These are phyloP conservation scores for Takifugu rubripes DNA, from an alignment of 2,797 vertebrate species.

Conservation along the genomic window DNA sequence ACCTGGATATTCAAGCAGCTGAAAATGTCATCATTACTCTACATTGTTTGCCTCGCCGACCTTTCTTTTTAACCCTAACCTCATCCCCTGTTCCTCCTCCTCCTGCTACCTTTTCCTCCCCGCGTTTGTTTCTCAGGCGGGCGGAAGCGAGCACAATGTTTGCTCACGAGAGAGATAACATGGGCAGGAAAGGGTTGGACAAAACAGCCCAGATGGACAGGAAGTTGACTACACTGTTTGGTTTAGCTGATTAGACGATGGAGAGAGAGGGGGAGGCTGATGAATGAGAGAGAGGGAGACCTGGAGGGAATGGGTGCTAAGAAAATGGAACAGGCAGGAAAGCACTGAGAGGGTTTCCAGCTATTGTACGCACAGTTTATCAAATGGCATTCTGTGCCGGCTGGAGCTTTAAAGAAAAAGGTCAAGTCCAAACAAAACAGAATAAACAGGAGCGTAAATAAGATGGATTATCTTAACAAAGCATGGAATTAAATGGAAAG, in stretches of 20 bases:
- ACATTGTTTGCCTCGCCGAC: conserved; percentile 42
- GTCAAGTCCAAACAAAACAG: conserved; percentile 47
- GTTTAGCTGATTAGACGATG: conserved; percentile 60
- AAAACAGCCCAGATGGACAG: conserved; percentile 66
- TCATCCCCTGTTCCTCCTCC: conserved; percentile 23
- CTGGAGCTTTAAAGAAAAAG: conserved; percentile 28
- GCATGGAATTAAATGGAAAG: neutral
- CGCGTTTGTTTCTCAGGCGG: conserved; percentile 51
- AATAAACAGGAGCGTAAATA: conserved; percentile 60
- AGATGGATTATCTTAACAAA: conserved; percentile 22
- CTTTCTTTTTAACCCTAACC: conserved; percentile 15
- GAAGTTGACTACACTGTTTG: conserved; percentile 67
- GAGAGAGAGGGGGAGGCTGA: conserved; percentile 18
- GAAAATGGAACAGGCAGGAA: conserved; percentile 50
- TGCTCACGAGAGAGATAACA: conserved; percentile 65
- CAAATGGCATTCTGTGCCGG: conserved; percentile 27
- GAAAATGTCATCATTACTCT: conserved; percentile 35
- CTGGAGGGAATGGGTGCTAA: conserved; percentile 18
- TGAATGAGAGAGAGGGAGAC: conserved; percentile 10
- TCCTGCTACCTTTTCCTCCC: conserved; percentile 27
- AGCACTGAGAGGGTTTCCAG: conserved; percentile 62
- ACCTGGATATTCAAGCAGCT: conserved; percentile 3
- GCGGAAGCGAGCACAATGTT: conserved; percentile 75
- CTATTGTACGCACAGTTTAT: conserved; percentile 65
- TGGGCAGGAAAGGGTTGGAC: conserved; percentile 65